These are phyloP conservation scores for Echinometra lucunter DNA, from an alignment of 53 echinoderm and acorn worm genomes.

Conservation along the genomic window DNA sequence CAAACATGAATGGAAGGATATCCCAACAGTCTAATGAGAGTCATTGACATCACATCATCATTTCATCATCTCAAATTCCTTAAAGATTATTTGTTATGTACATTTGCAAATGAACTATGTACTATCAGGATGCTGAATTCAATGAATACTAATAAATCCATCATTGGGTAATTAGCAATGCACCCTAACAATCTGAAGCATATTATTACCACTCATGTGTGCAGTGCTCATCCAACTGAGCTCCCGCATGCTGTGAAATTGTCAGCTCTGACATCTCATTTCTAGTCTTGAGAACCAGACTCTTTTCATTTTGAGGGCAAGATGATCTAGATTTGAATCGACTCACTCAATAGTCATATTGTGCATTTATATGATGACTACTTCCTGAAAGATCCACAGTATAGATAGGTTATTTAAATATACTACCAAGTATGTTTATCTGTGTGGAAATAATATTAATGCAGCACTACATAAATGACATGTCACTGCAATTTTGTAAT, in stretches of 20 bases:
- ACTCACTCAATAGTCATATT: not conserved
- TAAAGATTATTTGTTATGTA: not conserved
- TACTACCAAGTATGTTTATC: not conserved
- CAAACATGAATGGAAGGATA: not conserved
- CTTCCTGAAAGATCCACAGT: not conserved
- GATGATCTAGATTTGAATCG: not conserved
- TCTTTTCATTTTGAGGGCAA: not conserved
- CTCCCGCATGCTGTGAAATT: slow-evolving; percentile 46
- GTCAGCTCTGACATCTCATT: slow-evolving; percentile 43
- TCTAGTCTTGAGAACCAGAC: not conserved
- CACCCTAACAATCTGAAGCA: slow-evolving; percentile 42
- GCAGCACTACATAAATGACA: not conserved
- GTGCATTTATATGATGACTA: not conserved
- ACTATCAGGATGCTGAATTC: slow-evolving; percentile 15
- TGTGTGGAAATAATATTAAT: not conserved
- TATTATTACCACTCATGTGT: slow-evolving; percentile 50
- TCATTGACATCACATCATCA: not conserved
- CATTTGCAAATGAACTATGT: not conserved
- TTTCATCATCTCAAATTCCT: not conserved
- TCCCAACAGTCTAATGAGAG: not conserved
- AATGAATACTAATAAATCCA: slow-evolving; percentile 39
- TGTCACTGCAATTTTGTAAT: not conserved
- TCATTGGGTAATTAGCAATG: slow-evolving; percentile 65
- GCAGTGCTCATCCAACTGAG: slow-evolving; percentile 52
- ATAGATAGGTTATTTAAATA: not conserved